A percentile compares a stretch with the other conserved stretches of the same genome.
These are phyloP conservation scores for Phodopus roborovskii DNA, from an alignment of 2,113 vertebrate species.

Conservation along the genomic window DNA sequence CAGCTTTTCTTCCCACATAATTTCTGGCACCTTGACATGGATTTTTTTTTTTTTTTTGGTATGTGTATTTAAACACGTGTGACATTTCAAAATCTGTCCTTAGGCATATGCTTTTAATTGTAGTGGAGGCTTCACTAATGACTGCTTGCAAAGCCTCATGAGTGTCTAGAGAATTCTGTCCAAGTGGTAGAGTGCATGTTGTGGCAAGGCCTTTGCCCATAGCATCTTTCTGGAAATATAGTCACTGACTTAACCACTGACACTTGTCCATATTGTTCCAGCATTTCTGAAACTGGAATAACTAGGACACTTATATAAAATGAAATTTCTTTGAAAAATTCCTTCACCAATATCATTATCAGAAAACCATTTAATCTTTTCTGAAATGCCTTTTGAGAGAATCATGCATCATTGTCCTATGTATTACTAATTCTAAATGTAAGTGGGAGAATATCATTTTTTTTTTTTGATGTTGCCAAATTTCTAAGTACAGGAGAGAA, in stretches of 20 bases:
- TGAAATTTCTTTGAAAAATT: neutral
- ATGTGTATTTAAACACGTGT: slow-evolving; percentile 2
- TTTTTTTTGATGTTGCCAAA: neutral
- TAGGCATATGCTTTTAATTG: slow-evolving; percentile 50
- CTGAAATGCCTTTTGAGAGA: neutral
- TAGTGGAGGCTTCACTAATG: slow-evolving; percentile 30
- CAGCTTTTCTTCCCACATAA: slow-evolving; percentile 22
- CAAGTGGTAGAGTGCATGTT: neutral
- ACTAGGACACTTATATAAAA: neutral
- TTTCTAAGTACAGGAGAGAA: neutral
- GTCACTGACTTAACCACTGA: neutral
- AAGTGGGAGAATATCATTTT: neutral
- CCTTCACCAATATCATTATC: neutral
- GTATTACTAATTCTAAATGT: neutral
- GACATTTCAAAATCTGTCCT: slow-evolving; percentile 61
- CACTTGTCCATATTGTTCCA: neutral
- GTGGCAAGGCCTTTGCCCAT: neutral
- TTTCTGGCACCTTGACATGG: slow-evolving; percentile 40
- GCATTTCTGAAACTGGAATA: neutral
- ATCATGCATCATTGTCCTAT: neutral
- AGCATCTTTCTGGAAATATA: neutral
- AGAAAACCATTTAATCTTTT: neutral
- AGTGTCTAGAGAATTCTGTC: neutral
- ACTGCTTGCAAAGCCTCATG: slow-evolving; percentile 35
- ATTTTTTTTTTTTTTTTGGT: slow-evolving; percentile 70